Conservation (phyloP, 2,888 invertebrate genomes). For the Epistrophe eligans region DNA sequence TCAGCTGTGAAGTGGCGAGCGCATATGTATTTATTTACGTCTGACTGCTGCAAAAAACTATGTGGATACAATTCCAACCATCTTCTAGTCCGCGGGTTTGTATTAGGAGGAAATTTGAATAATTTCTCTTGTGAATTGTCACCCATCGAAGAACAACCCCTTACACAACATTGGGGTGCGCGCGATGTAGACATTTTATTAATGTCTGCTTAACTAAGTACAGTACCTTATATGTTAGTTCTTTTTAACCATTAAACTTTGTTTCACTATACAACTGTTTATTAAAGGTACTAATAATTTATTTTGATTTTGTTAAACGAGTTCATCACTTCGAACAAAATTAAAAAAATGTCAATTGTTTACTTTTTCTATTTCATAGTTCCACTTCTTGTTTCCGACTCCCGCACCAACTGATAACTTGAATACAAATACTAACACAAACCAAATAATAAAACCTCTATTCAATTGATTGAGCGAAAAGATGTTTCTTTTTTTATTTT, state of each 20-base stretch:
- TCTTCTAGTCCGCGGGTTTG: constrained; percentile 1
- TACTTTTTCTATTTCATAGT: background rate
- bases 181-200: background rate
- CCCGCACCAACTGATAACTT: background rate
- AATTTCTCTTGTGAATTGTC: background rate
- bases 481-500: background rate
- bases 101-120: background rate
- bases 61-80: constrained; percentile 51
- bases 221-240: background rate
- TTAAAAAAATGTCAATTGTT: background rate
- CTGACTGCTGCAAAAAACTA: constrained; percentile 10
- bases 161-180: constrained; percentile 37
- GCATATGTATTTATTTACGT: constrained; percentile 46
- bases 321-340: background rate
- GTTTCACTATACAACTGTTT: background rate
- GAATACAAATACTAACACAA: background rate
- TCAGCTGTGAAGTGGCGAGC: constrained; percentile 56
- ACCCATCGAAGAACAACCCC: constrained; percentile 30
- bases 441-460: background rate
- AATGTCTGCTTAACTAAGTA: background rate
- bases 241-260: background rate
- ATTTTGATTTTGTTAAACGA: background rate
- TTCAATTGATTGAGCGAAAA: background rate
- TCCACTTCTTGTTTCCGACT: background rate
- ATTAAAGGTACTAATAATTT: background rate